Evolutionary conservation across 1,140 invertebrate genomes (phyloP), one percentile per base, ranked within the genome.

Genomic region (Heliconius congener): DNA sequence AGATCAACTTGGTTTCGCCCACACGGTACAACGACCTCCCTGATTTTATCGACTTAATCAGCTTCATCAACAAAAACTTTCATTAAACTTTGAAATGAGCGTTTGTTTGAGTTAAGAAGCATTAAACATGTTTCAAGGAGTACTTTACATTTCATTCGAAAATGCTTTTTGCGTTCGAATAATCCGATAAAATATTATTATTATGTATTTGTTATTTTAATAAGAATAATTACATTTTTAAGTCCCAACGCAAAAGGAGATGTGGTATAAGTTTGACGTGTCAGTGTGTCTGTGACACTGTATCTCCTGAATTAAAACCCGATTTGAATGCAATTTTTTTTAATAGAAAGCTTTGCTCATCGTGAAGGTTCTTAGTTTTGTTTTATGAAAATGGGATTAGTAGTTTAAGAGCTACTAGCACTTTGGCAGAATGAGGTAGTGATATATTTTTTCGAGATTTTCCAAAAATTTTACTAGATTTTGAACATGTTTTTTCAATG

Each of bases 11-110:
- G 42, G 82, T 79, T 71, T 71, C 82, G 50, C 82, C 82, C 79
- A 83, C 79, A 78, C 82, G 46, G 82, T 73, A 34, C 82, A 79
- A 30, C 74, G 77, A 83, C 80, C 82, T 70, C 37, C 23, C 39
- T 74, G 78, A 78, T 71, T 77, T 77, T 81, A 83, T 83, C 77
- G 77, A 66, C 66, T 77, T 81, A 77, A 81, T 83, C 79, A 81
- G 37, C 74, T 77, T 78, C 80, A 77, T 81, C 72, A 79, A 72
- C 75, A 77, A 60, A 83, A 83, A 83, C 74, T 78, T 73, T 79
- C 75, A 83, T 81, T 83, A 76, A 77, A 72, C 82, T 77, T 79
- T 79, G 57, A 66, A 66, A 66, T 66, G 60, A 66, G 23, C 27
- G 60, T 66, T 27, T 66, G 60, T 66, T 66, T 66, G 11, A 66